Conservation (phyloP, 2,113 vertebrate species). For the Entomyzon cyanotis region DNA sequence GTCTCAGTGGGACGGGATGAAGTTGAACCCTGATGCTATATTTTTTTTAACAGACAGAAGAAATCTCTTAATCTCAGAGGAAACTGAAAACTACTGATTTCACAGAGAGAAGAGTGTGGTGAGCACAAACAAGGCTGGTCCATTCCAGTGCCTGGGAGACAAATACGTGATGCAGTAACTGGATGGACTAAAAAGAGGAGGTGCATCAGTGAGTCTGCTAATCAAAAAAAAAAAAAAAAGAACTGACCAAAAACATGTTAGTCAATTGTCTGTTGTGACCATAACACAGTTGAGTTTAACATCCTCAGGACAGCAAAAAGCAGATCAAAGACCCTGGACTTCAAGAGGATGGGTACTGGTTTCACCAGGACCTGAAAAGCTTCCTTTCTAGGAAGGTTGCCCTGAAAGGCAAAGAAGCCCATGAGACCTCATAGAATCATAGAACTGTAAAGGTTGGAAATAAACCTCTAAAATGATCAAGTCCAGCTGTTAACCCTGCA, state of each 20-base stretch:
- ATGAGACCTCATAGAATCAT: no score
- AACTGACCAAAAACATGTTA: background rate
- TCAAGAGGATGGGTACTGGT: background rate
- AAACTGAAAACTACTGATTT: background rate
- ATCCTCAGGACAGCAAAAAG: background rate
- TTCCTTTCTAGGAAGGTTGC: background rate
- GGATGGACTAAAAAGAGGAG: background rate
- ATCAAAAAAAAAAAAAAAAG: background rate
- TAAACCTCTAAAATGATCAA: no score
- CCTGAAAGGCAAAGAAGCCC: no score
- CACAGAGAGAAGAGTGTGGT: background rate
- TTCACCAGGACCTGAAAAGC: background rate
- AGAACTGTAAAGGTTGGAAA: no score
- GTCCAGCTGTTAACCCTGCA: no score
- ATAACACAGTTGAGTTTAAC: background rate
- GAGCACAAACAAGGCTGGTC: background rate
- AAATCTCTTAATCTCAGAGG: background rate
- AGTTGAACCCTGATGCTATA: background rate
- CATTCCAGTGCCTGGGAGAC: background rate
- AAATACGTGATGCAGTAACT: background rate
- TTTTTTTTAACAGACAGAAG: background rate
- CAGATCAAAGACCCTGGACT: background rate
- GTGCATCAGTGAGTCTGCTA: no score
- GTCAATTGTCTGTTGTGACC: background rate
- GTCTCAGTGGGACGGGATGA: background rate